Evolutionary conservation across 2,113 vertebrate species (phyloP).

Genomic region (Danio rerio): DNA sequence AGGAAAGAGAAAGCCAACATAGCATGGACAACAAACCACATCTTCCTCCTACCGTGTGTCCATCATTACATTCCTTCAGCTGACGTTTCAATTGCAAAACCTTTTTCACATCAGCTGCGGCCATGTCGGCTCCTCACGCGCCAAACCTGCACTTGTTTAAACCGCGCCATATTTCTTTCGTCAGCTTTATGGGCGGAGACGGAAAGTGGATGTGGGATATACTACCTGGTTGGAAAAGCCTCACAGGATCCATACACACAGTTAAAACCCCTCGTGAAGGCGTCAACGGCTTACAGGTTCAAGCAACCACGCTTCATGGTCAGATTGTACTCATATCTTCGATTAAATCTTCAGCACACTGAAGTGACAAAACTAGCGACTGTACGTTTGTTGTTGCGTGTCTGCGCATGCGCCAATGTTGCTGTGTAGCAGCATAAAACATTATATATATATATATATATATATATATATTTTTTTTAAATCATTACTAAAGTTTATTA

Average conservation of each 20-base stretch:
- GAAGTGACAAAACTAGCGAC: too few relatives aligned
- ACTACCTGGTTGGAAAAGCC: not conserved
- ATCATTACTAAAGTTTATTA: too few relatives aligned
- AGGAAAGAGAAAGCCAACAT: too few relatives aligned
- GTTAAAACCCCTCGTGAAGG: not conserved
- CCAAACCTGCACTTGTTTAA: constrained; percentile 59
- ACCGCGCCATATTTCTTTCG: constrained; percentile 51
- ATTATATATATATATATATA: too few relatives aligned
- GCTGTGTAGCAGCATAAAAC: too few relatives aligned
- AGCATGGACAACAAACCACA: not conserved
- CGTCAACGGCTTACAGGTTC: not conserved
- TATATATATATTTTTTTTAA: too few relatives aligned
- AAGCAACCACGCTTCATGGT: not conserved
- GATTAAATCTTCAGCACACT: not conserved
- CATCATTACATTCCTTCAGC: constrained; percentile 62
- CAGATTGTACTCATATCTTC: too few relatives aligned
- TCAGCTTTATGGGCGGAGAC: constrained; percentile 65
- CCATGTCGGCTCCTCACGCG: constrained; percentile 71
- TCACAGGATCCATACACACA: too few relatives aligned
- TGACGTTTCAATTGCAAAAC: constrained; percentile 73
- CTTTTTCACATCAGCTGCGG: constrained; percentile 64
- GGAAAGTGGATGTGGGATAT: not conserved
- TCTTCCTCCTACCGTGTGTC: constrained; percentile 71
- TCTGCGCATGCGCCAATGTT: too few relatives aligned
- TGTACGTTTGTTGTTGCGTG: too few relatives aligned